phyloP scores from a whole-genome alignment of 2,113 vertebrate genomes.

The Tauraco erythrolophus region DNA sequence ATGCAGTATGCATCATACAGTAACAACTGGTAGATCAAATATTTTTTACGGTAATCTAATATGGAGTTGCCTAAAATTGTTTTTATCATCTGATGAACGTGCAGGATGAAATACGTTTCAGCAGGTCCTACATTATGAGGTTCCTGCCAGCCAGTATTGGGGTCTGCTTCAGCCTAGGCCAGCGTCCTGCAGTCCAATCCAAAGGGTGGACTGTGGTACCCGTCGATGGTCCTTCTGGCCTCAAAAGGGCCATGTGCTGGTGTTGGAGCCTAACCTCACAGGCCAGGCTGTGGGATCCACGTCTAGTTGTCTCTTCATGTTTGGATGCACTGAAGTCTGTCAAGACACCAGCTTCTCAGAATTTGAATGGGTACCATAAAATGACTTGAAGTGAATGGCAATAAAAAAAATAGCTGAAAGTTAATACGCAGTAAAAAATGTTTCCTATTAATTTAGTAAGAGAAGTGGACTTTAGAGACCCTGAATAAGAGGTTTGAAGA shows the following conservation, averaged over 20 bases:
- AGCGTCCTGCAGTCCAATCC: background rate
- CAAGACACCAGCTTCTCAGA: slow-evolving; percentile 18
- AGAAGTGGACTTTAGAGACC: background rate
- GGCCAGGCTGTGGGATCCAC: background rate
- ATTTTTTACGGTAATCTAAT: background rate
- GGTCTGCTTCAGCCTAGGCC: background rate
- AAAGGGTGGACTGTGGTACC: background rate
- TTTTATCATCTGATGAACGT: background rate
- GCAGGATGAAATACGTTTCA: background rate
- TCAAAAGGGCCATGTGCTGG: background rate
- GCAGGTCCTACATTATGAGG: background rate
- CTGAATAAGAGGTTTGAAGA: background rate
- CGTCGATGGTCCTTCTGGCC: background rate
- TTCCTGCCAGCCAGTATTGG: slow-evolving; percentile 9
- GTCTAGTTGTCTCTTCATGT: background rate
- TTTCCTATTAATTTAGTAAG: background rate
- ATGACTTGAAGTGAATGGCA: slow-evolving; percentile 36
- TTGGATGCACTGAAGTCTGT: slow-evolving; percentile 51
- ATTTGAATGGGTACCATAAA: background rate
- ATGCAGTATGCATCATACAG: background rate
- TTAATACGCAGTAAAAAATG: slow-evolving; percentile 61
- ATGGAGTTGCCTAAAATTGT: background rate
- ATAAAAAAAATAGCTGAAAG: slow-evolving; percentile 74
- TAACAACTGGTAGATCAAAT: background rate
- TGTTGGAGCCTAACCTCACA: background rate